A percentile compares a stretch with the other conserved stretches of the same genome.
Conservation (phyloP, 2,797 vertebrate species). For the Threskiornis aethiopicus region DNA sequence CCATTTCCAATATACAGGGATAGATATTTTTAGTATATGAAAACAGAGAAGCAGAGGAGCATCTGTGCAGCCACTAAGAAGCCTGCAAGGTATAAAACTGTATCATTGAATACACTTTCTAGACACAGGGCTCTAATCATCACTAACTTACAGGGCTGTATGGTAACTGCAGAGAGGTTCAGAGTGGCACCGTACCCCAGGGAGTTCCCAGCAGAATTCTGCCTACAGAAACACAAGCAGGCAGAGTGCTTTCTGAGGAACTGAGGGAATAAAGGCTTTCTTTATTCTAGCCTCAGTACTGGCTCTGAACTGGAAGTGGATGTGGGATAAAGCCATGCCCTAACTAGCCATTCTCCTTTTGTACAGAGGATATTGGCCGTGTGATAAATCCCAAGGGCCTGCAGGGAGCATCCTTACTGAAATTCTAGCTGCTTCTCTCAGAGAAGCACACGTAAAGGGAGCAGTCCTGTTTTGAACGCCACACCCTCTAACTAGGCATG, state of each 20-base stretch:
- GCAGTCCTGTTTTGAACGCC: neutral
- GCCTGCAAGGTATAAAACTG: neutral
- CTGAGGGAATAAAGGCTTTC: neutral
- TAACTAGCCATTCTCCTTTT: neutral
- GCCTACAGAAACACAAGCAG: neutral
- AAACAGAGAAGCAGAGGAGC: neutral
- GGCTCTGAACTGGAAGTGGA: neutral
- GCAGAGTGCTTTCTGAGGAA: neutral
- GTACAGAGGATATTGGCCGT: accelerated
- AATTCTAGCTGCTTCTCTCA: neutral
- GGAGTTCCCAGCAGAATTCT: neutral
- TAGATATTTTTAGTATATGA: slow-evolving; percentile 19
- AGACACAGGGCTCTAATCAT: neutral
- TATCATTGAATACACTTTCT: neutral
- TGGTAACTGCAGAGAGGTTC: neutral
- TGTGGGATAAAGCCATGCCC: neutral
- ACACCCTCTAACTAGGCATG: neutral
- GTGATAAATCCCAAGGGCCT: neutral
- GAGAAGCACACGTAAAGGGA: neutral
- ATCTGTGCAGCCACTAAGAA: neutral
- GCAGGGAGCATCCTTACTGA: neutral
- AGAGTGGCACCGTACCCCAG: neutral
- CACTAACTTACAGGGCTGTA: neutral
- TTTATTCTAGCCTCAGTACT: neutral
- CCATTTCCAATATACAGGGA: slow-evolving; percentile 43